Evolutionary conservation across 2,888 invertebrate species (phyloP), one percentile per base, ranked within the genome.

Genomic region (Onchidella celtica): DNA sequence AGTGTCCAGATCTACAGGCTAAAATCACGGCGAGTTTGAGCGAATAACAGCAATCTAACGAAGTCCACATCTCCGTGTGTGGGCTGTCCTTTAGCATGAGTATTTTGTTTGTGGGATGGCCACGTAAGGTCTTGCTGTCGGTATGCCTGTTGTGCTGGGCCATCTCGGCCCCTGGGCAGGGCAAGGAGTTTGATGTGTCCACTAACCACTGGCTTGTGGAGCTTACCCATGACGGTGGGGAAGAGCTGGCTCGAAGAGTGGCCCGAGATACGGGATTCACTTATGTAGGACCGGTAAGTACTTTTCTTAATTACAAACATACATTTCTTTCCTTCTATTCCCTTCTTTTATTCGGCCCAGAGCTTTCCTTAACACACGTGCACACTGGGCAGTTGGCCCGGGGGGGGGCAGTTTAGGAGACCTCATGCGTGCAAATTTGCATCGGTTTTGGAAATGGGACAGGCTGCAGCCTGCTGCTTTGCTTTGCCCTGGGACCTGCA

Each of bases 201-300:
- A 99, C 98, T 93, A 99, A 98, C 94, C 96, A 97, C 80, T 99
- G 99, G 95, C 95, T 97, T 93, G 98, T 99, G 90, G 95, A 96
- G 89, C 96, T 98, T 94, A 96, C 96, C 92, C 95, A 96, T 88
- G 81, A 82, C 14, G 95, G 97, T 83, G 96, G 96, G 82, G 95
- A 95, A 88, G 95, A 95, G 29, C 95, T 96, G 91, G 99, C 97
- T 75, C 96, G 96, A 92, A 94, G 95, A 87, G 95, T 99, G 86
- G 99, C 99, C 84, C 94, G 95, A 86, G 95, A 96, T 91, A 97
- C 98, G 93, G 99, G 99, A 92, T 99, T 99, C 95, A 96, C 97
- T 92, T 98, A 96, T 94, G 95, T 98, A 88, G 97, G 98, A 93
- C 96, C 97, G 95, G 99, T 99, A 94, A 96, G 97, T 95, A 32